Base-by-base conservation (phyloP, 2,113 vertebrate species). In the Camelus bactrianus region DNA sequence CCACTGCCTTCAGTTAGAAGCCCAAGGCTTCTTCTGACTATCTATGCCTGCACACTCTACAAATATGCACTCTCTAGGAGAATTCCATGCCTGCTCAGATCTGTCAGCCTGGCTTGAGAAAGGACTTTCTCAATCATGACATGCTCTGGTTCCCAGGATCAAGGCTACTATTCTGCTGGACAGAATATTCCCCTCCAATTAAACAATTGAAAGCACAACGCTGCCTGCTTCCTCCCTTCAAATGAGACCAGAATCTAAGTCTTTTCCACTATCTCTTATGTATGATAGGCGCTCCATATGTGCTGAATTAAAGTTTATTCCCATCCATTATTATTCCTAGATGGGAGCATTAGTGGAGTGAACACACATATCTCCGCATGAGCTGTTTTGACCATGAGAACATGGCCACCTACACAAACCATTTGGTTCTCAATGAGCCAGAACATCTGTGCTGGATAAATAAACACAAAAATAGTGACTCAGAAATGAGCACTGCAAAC, bases 381-480 rank as follows among this genome's bases (percentile, higher is more conserved):
- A 96, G 64, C 62, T 93, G 52, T 89, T 96, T 75, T 94, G 73
- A 70, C 69, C 94, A 87, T 89, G 91, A 87, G 95, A 97, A 97
- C 89, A 94, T 42, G 42, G 19, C 46, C 60, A 72, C 85, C 64
- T 72, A 89, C 58, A 92, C 62, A 96, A 97, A 88, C 75, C 54
- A 94, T 94, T 97, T 91, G 82, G n/a, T 97, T 97, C 67, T 96
- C 77, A 96, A 95, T 96, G 93, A 96, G 77, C 82, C 79, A 48
- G 48, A 94, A 88, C 79, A 93, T 95, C 85, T 94, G 20, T 83
- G 52, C 24, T 95, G 56, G n/a, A 56, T 73, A 97, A 93, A 94
- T 91, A 93, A 89, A 82, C 38, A 87, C 58, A 93, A 80, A 94
- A 69, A 89, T 22, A 73, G 75, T 87, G 79, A 30, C 93, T 93